A percentile compares a stretch with the other conserved stretches of the same genome.
phyloP scores from a whole-genome alignment of 2,113 vertebrate genomes.

The Bujurquina vittata region DNA sequence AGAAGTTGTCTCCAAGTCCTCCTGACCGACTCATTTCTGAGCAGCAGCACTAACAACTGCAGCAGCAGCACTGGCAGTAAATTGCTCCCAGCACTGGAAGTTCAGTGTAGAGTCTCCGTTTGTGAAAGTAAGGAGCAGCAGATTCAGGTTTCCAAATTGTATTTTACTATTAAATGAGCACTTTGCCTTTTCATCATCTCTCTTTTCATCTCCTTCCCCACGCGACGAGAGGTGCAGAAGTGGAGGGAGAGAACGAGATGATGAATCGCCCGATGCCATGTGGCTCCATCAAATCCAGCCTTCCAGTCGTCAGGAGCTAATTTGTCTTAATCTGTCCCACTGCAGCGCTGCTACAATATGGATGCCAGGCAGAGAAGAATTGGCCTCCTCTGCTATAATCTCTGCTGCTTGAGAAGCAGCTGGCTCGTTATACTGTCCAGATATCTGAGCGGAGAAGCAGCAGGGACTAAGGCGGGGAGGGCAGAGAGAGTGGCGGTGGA shows the following conservation, averaged over 20 bases:
- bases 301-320: constrained; percentile 55
- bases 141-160: background rate
- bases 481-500: constrained; percentile 1
- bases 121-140: background rate
- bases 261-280: constrained; percentile 54
- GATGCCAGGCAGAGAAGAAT: constrained; percentile 57
- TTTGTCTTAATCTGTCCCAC: constrained; percentile 70
- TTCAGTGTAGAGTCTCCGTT: background rate
- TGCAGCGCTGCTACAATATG: constrained; percentile 50
- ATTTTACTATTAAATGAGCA: background rate
- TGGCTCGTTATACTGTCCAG: constrained; percentile 45
- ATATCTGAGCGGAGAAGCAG: constrained; percentile 12
- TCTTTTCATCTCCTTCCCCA: background rate
- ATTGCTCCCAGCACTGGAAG: background rate
- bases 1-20: constrained; percentile 17
- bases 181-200: background rate
- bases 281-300: constrained; percentile 59
- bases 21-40: constrained; percentile 9
- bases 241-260: constrained; percentile 18
- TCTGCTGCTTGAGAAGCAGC: constrained; percentile 53
- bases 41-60: background rate
- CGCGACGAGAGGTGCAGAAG: constrained; percentile 22
- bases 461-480: background rate
- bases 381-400: constrained; percentile 57
- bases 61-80: background rate